Evolutionary conservation across 2,113 vertebrate genomes (phyloP), one percentile per base, ranked within the genome.

Genomic region (Chascanopsetta lugubris): DNA sequence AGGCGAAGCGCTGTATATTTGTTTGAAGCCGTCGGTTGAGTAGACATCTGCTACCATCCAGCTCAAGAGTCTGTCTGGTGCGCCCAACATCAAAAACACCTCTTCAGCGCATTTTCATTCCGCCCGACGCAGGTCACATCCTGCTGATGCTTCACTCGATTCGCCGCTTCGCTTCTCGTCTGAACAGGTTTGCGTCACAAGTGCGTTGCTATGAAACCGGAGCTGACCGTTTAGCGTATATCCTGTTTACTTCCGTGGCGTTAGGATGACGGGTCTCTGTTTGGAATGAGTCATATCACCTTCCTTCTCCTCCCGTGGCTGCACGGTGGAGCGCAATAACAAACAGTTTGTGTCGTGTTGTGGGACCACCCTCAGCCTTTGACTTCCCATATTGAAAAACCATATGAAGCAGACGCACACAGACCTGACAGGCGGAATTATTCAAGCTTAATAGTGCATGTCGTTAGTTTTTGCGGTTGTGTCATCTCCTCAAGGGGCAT

Each of bases 51-150:
- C 63, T 53, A 22, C 45, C 63, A 24, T 80, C 62, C n/a, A 59
- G 66, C 55, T 69, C 54, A 67, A 69, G 61, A 57, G 62, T 36
- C 38, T 17, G 38, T 67, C 42, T 68, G 58, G 77, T 72, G 61
- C 56, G 72, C 62, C n/a, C 66, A 61, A 68, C 73, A 79, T 85
- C 75, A 79, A 72, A 84, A 82, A 74, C 59, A 40, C 22, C 56
- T 70, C 61, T 82, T 66, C 60, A 56, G 30, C 42, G 49, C 59
- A 56, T 74, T 80, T 49, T 50, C 50, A 38, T 61, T 54, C 51
- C 15, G 38, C 34, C 29, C 45, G 61, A 43, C 59, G 32, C 4
- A 8, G 51, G 73, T 80, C 61, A 62, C 20, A 49, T 51, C 34
- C 8, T 29, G 6, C 9, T 25, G 6, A 18, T 49, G 5, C 60